These are phyloP conservation scores for Drosophila guanche DNA, from an alignment of 1,140 invertebrate genomes.

Conservation along the genomic window DNA sequence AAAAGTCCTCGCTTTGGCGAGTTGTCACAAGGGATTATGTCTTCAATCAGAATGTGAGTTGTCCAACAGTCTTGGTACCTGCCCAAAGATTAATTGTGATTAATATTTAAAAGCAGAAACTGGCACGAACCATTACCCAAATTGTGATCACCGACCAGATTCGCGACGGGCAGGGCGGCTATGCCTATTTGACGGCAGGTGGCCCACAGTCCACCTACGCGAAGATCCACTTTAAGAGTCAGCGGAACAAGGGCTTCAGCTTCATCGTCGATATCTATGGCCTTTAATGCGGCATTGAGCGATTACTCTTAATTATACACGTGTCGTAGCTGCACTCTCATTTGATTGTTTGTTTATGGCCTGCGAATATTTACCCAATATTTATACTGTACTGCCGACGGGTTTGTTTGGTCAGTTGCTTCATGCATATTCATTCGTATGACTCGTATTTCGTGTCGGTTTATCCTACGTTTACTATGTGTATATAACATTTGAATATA, in stretches of 20 bases:
- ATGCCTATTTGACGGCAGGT: slow-evolving; percentile 78
- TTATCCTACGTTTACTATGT: neutral
- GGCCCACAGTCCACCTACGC: slow-evolving; percentile 83
- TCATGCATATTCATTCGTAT: too few species aligned
- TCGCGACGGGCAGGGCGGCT: slow-evolving; percentile 85
- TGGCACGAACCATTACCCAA: slow-evolving; percentile 82
- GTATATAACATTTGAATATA: slow-evolving; percentile 7
- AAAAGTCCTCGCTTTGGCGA: slow-evolving; percentile 81
- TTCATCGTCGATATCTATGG: slow-evolving; percentile 85
- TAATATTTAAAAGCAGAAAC: slow-evolving; percentile 23
- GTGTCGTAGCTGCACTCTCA: neutral
- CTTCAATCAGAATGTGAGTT: slow-evolving; percentile 52
- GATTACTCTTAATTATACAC: slow-evolving; percentile 20
- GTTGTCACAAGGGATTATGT: slow-evolving; percentile 66
- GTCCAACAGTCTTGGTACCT: too few species aligned
- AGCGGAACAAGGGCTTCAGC: slow-evolving; percentile 84
- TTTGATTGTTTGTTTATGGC: slow-evolving; percentile 31
- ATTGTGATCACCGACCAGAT: slow-evolving; percentile 85
- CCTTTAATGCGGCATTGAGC: slow-evolving; percentile 31
- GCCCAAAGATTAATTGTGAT: neutral
- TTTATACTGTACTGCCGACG: too few species aligned
- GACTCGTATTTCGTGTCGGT: too few species aligned
- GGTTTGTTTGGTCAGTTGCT: too few species aligned
- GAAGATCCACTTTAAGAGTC: slow-evolving; percentile 85
- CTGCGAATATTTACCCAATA: slow-evolving; percentile 25